Conservation (phyloP, 2,888 invertebrate species). For the Harpalus rufipes region DNA sequence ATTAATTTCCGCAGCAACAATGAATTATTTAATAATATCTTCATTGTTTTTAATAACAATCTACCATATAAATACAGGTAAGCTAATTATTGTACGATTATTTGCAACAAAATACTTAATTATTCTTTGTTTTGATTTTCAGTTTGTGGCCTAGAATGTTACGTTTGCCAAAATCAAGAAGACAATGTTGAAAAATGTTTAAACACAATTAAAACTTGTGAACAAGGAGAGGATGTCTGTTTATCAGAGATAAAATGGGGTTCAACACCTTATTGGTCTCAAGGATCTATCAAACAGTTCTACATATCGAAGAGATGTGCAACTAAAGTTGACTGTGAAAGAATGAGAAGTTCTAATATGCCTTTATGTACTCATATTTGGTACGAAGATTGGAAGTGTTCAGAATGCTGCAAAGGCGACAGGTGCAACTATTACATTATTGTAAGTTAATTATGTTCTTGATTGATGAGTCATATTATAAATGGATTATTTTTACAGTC, state of each 20-base stretch:
- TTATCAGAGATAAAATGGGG: conserved; percentile 96
- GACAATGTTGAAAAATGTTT: conserved; percentile 95
- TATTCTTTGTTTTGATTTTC: conserved; percentile 71
- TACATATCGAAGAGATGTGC: conserved; percentile 95
- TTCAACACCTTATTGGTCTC: conserved; percentile 97
- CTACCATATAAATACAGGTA: conserved; percentile 68
- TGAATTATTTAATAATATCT: conserved; percentile 67
- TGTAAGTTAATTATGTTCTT: conserved; percentile 82
- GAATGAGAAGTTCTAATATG: conserved; percentile 85
- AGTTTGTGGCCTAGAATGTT: conserved; percentile 91
- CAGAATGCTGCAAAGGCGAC: conserved; percentile 97
- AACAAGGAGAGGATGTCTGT: conserved; percentile 91
- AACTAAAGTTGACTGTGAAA: conserved; percentile 88
- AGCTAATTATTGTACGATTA: conserved; percentile 37
- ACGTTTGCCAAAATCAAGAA: conserved; percentile 95
- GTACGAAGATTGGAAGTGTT: conserved; percentile 98
- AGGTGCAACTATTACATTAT: conserved; percentile 96
- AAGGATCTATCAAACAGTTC: conserved; percentile 94
- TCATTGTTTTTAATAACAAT: conserved; percentile 67
- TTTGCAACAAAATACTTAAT: conserved; percentile 39
- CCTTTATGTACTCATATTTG: conserved; percentile 92
- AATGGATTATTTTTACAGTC: conserved; percentile 60
- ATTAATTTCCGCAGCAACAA: conserved; percentile 55
- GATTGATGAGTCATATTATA: conserved; percentile 28
- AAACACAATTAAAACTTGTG: conserved; percentile 94